phyloP scores from a whole-genome alignment of 2,113 vertebrate species.

The Pangasianodon hypophthalmus region DNA sequence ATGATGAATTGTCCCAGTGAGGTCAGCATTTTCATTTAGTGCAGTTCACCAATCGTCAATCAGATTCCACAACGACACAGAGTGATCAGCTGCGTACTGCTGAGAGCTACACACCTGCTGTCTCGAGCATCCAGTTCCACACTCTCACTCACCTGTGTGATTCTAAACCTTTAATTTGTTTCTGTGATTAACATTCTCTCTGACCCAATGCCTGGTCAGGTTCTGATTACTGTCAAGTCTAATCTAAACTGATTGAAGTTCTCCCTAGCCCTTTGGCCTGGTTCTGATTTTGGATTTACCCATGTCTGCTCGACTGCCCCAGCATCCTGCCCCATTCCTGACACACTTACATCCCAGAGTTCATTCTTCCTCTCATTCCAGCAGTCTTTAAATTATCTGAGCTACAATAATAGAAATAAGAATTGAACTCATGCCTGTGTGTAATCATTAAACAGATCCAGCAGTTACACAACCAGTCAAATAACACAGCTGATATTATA shows the following conservation, averaged over 20 bases:
- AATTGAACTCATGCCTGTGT: not conserved
- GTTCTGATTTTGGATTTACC: not conserved
- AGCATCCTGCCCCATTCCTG: not conserved
- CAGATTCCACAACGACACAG: not conserved
- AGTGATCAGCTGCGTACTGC: too few species aligned
- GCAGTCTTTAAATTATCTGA: too few species aligned
- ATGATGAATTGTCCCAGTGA: not conserved
- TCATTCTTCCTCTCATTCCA: not conserved
- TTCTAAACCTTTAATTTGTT: too few species aligned
- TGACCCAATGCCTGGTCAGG: too few species aligned
- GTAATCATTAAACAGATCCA: not conserved
- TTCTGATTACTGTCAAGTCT: too few species aligned
- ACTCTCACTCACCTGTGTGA: not conserved
- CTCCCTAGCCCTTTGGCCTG: too few species aligned
- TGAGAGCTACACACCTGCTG: too few species aligned
- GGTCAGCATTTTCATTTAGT: not conserved
- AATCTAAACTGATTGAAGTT: too few species aligned
- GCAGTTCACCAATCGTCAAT: not conserved
- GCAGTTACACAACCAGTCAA: not conserved
- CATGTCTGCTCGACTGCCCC: not conserved
- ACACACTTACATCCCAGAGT: not conserved
- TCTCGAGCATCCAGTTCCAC: too few species aligned
- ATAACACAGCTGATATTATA: not conserved
- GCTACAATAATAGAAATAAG: not conserved
- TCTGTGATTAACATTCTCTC: too few species aligned